A percentile compares a stretch with the other conserved stretches of the same genome.
Evolutionary conservation across 2,113 vertebrate genomes (phyloP).

Genomic region (Brachypteracias leptosomus): DNA sequence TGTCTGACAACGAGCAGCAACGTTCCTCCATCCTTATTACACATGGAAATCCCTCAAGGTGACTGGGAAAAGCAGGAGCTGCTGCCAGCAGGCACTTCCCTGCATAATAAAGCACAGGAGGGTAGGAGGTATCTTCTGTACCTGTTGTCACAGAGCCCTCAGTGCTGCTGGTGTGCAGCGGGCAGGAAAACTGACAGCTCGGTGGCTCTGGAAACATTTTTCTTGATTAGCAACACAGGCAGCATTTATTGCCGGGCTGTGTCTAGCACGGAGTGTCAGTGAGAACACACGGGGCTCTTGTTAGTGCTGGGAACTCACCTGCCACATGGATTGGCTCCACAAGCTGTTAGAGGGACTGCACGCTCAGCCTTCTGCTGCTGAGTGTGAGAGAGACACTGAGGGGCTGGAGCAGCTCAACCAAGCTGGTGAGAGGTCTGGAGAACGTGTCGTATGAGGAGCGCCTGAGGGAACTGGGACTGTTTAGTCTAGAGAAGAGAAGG

Average conservation of each 20-base stretch:
- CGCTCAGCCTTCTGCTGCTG: background rate
- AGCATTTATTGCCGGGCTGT: background rate
- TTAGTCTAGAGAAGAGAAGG: no score
- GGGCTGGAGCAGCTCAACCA: no score
- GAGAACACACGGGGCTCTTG: background rate
- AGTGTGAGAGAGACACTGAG: no score
- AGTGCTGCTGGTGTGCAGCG: rapidly evolving
- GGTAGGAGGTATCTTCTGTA: background rate
- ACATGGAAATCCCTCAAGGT: background rate
- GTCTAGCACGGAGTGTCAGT: background rate
- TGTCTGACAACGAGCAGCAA: background rate
- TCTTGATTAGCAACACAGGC: background rate
- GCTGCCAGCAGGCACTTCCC: background rate
- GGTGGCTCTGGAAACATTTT: background rate
- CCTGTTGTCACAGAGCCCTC: background rate
- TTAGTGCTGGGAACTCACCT: background rate
- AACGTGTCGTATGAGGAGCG: no score
- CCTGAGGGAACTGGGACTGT: no score
- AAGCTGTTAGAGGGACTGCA: background rate
- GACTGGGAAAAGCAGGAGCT: background rate
- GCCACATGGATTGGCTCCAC: background rate
- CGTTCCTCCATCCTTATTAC: background rate
- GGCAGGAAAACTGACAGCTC: background rate
- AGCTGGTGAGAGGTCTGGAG: no score
- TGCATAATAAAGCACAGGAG: background rate